Base-by-base conservation (phyloP, 2,797 vertebrate species). In the Rhabdophis nuchalis region DNA sequence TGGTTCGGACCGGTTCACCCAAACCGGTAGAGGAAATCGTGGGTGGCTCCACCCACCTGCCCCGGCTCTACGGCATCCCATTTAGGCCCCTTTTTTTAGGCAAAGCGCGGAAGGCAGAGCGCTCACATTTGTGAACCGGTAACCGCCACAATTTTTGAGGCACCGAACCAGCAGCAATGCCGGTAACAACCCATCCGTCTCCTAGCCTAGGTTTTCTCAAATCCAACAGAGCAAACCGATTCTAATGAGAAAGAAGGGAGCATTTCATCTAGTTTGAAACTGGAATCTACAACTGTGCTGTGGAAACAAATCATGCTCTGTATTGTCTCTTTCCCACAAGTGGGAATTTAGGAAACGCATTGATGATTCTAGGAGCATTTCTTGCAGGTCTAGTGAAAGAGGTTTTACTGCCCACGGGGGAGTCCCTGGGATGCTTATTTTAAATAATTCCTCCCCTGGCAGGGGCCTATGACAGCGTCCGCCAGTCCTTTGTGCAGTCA, bases 401-500 rank as follows among this genome's bases (percentile, higher is more conserved):
- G 87, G 9, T 23, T 85, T 85, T 85, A 4, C 23, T 36, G 61
- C 16, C 50, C 57, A 46, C n/a, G 20, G 46, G 85, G 54, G n/a
- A 0, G 46, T 11, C 23, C 46, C 29, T 57, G 58, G 68, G 77
- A 6, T 20, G 3, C 25, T 32, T 85, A 27, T 41, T 46, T 88
- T 60, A 68, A 86, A 82, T 27, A 8, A 36, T 27, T 2, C 0
- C 6, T 50, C n/a, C 18, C 11, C 54, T 56, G 16, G 18, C 93
- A 99, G 99, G 99, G 68, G 99, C 99, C 2, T 99, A 98, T 0
- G 99, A 99, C 96, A 99, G 98, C 94, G 98, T 99, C 94, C 98
- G 95, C 29, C 97, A 98, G 93, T 99, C 98, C 52, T 97, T 98
- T 20, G 96, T 97, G 93, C 98, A 97, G 95, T 99, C 98, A 0